Evolutionary conservation across 2,113 vertebrate genomes (phyloP).

Genomic region (Laticauda laticaudata): DNA sequence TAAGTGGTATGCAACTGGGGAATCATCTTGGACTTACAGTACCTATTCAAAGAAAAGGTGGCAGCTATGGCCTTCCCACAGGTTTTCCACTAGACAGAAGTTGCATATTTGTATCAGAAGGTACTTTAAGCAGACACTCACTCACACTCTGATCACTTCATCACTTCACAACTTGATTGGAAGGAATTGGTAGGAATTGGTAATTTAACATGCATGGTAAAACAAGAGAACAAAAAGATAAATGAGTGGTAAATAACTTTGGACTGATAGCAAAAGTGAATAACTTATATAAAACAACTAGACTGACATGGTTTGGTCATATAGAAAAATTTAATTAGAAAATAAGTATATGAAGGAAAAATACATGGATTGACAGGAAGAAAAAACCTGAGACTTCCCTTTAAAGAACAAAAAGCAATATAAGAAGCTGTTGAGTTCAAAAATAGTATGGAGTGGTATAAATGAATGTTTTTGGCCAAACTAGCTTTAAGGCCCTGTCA

Average conservation of each 20-base stretch:
- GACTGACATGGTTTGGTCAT: background rate
- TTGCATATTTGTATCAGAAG: background rate
- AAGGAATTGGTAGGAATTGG: background rate
- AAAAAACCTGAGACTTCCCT: background rate
- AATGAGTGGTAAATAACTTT: background rate
- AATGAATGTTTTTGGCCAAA: background rate
- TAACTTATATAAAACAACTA: background rate
- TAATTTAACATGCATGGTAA: background rate
- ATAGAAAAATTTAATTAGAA: background rate
- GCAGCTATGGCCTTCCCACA: background rate
- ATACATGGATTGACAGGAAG: background rate
- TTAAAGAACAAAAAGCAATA: background rate
- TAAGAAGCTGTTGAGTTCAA: background rate
- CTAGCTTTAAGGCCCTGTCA: too few species aligned
- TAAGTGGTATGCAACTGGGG: background rate
- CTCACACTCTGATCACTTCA: background rate
- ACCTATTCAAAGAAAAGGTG: background rate
- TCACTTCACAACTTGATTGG: background rate
- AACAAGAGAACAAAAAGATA: background rate
- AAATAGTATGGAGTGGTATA: background rate
- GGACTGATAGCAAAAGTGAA: background rate
- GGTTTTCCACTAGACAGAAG: background rate
- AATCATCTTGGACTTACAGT: background rate
- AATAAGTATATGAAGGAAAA: background rate
- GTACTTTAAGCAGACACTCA: background rate